phyloP scores from a whole-genome alignment of 2,888 invertebrate species.

The Drosophila buzzatii region DNA sequence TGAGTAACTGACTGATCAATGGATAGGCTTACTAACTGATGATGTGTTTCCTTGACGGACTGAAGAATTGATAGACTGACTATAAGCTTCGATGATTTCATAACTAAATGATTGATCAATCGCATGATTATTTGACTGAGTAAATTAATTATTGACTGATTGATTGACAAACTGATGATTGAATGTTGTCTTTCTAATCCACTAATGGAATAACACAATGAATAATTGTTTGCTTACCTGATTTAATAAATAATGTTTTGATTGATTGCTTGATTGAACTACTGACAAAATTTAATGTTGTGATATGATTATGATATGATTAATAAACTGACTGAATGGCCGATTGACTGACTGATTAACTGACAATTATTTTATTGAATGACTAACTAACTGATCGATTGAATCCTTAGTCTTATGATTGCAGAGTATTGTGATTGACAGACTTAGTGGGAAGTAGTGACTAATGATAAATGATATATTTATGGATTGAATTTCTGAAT shows the following conservation, averaged over 20 bases:
- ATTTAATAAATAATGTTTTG: neutral
- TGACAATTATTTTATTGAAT: neutral
- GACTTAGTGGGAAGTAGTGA: neutral
- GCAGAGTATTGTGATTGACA: too few relatives aligned
- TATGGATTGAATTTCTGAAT: too few relatives aligned
- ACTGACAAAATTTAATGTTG: neutral
- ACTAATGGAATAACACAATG: neutral
- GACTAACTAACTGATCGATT: neutral
- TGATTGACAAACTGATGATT: neutral
- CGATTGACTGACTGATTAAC: too few relatives aligned
- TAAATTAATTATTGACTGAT: too few relatives aligned
- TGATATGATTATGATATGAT: too few relatives aligned
- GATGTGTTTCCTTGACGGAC: neutral
- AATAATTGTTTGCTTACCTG: neutral
- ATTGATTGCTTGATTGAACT: neutral
- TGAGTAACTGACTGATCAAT: neutral
- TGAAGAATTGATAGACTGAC: neutral
- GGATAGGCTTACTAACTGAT: neutral
- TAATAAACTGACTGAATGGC: too few relatives aligned
- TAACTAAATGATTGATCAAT: neutral
- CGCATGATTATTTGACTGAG: neutral
- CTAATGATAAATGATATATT: too few relatives aligned
- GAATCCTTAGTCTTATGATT: neutral
- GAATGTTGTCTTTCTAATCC: neutral
- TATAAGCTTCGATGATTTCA: neutral